phyloP scores from a whole-genome alignment of 2,888 invertebrate species.

The Actias luna region DNA sequence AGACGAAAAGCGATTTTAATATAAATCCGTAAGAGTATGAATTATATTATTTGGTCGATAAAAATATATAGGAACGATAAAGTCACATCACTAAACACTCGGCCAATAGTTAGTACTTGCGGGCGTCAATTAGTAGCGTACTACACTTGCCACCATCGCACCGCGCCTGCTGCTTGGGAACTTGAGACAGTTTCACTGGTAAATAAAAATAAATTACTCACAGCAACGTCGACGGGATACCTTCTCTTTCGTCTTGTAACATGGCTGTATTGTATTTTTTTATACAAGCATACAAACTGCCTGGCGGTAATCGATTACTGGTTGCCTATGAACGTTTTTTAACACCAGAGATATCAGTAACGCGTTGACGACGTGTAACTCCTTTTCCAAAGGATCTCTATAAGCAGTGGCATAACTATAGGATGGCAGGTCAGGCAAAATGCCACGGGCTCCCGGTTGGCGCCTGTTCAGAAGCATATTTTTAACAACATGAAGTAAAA shows the following conservation, averaged over 20 bases:
- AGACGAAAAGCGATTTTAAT: neutral
- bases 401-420: too few relatives aligned
- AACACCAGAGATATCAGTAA: too few relatives aligned
- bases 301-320: too few relatives aligned
- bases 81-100: neutral
- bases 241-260: neutral
- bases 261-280: neutral
- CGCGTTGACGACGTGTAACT: too few relatives aligned
- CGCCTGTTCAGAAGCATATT: too few relatives aligned
- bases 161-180: neutral
- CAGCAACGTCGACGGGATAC: neutral
- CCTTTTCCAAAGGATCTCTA: too few relatives aligned
- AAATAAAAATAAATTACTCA: constrained; percentile 5
- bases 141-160: neutral
- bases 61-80: neutral
- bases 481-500: too few relatives aligned
- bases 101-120: neutral
- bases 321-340: too few relatives aligned
- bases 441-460: too few relatives aligned
- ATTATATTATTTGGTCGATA: neutral
- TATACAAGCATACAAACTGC: too few relatives aligned
- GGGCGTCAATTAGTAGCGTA: neutral
- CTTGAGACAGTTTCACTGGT: neutral
- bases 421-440: too few relatives aligned
- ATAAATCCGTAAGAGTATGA: neutral